phyloP scores from a whole-genome alignment of 1,140 invertebrate genomes.

The Archegozetes longisetosus region DNA sequence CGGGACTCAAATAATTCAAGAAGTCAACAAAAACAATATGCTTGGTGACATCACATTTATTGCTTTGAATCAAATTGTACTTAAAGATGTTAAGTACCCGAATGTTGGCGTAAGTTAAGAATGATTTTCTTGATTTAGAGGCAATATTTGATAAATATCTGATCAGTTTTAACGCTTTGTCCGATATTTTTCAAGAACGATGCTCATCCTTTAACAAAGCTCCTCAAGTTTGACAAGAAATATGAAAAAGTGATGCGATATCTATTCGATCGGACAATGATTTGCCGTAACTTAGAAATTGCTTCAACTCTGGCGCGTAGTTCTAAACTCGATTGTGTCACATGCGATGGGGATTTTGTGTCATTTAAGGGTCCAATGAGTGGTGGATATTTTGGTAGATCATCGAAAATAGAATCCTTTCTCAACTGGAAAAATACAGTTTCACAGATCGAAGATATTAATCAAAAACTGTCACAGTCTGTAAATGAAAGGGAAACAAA shows the following conservation, averaged over 20 bases:
- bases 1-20: constrained; percentile 90
- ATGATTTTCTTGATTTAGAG: neutral
- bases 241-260: constrained; percentile 86
- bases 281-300: constrained; percentile 88
- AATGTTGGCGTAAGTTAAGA: constrained; percentile 51
- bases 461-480: constrained; percentile 56
- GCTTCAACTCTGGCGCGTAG: constrained; percentile 84
- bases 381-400: constrained; percentile 92
- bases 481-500: constrained; percentile 58
- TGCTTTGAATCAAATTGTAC: constrained; percentile 86
- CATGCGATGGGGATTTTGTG: constrained; percentile 70
- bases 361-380: constrained; percentile 88
- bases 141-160: neutral
- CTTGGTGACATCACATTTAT: constrained; percentile 98
- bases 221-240: constrained; percentile 72
- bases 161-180: neutral
- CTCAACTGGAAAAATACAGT: constrained; percentile 73
- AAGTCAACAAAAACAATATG: constrained; percentile 86
- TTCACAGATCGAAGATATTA: constrained; percentile 57
- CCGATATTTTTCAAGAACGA: constrained; percentile 42
- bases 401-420: constrained; percentile 87
- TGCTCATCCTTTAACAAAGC: constrained; percentile 93
- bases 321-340: constrained; percentile 91
- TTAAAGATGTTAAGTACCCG: constrained; percentile 76
- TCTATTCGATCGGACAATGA: constrained; percentile 93